These are phyloP conservation scores for Ia io DNA, from an alignment of 2,113 vertebrate genomes.

Conservation along the genomic window DNA sequence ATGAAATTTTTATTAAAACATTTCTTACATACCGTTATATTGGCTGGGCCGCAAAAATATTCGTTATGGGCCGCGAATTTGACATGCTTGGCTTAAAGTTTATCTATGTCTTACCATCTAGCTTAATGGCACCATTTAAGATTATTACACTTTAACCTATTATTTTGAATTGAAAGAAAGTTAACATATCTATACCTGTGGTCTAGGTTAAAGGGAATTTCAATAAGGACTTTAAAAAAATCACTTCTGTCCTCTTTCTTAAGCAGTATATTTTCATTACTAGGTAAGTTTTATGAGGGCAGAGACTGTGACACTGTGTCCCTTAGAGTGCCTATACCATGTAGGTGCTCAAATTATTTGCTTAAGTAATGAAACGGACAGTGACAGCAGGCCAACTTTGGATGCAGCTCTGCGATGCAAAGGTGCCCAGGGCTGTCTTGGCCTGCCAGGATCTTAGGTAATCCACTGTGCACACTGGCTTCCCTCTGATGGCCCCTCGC, in stretches of 20 bases:
- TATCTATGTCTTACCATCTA: slow-evolving; percentile 15
- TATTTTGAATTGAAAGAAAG: slow-evolving; percentile 50
- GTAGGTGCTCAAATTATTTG: neutral
- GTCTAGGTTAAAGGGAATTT: slow-evolving; percentile 36
- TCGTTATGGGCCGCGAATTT: too few relatives aligned
- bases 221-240: neutral
- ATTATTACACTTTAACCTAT: slow-evolving; percentile 46
- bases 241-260: neutral
- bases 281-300: neutral
- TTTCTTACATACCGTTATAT: too few relatives aligned
- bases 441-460: neutral
- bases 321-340: neutral
- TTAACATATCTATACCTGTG: neutral
- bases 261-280: neutral
- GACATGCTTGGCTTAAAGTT: slow-evolving; percentile 26
- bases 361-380: neutral
- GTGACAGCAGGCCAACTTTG: neutral
- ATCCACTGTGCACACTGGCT: neutral
- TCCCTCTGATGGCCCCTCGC: neutral
- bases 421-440: neutral
- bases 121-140: slow-evolving; percentile 55
- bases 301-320: neutral
- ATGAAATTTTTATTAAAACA: too few relatives aligned
- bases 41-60: too few relatives aligned
- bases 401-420: neutral